Percentiles rank a stretch among this genome's conserved stretches.
phyloP scores from a whole-genome alignment of 2,888 invertebrate species.

The Mesochorus sp. region DNA sequence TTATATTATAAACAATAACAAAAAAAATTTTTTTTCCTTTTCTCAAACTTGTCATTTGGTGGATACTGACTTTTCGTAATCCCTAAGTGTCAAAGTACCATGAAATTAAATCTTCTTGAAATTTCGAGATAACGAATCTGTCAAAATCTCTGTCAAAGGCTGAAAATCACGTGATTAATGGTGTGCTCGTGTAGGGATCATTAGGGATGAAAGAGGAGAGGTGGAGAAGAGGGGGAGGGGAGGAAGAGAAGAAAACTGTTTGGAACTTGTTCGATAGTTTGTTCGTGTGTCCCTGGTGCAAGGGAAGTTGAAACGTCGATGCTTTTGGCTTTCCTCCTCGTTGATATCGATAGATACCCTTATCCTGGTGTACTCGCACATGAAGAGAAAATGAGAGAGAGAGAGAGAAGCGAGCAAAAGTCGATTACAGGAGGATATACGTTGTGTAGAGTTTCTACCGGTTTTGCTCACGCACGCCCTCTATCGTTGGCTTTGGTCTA shows the following conservation, averaged over 20 bases:
- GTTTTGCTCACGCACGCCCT: constrained; percentile 7
- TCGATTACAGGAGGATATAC: constrained; percentile 49
- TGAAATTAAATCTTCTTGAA: no score
- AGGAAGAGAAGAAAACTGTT: constrained; percentile 1
- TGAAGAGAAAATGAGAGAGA: no score
- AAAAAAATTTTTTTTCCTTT: no score
- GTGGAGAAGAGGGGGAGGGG: neutral
- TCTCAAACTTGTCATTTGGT: no score
- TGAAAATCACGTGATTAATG: neutral
- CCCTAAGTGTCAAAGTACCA: no score
- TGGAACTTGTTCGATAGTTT: constrained; percentile 27
- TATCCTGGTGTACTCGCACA: neutral
- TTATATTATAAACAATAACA: no score
- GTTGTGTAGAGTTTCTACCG: constrained; percentile 21
- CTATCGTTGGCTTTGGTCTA: neutral
- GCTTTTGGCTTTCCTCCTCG: neutral
- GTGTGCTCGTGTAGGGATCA: neutral
- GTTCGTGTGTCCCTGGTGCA: neutral
- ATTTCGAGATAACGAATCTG: no score
- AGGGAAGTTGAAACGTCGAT: constrained; percentile 10
- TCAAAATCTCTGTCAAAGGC: neutral
- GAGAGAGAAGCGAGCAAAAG: constrained; percentile 22
- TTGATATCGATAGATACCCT: constrained; percentile 8
- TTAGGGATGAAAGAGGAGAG: neutral
- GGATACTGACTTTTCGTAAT: no score